These are phyloP conservation scores for Limulus polyphemus DNA, from an alignment of 2,888 invertebrate genomes.

Conservation along the genomic window DNA sequence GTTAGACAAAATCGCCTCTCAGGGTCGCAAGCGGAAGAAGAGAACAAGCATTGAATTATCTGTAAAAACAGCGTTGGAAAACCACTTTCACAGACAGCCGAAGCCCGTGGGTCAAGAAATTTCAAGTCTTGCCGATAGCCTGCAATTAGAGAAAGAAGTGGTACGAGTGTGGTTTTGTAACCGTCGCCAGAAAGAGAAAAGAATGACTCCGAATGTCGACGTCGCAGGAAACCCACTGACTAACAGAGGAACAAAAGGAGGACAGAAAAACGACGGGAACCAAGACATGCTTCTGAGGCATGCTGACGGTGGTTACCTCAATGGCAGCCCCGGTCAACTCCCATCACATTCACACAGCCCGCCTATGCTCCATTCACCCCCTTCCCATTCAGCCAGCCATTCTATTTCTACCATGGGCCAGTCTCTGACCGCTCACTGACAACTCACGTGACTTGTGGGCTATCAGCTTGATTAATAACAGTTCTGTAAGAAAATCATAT, in stretches of 20 bases:
- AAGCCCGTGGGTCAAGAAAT: conserved; percentile 99
- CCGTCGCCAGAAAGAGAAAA: conserved; percentile 90
- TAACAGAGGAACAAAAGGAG: no score
- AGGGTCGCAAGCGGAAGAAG: conserved; percentile 98
- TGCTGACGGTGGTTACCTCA: conserved; percentile 16
- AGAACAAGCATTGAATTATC: conserved; percentile 97
- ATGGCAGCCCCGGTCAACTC: conserved; percentile 36
- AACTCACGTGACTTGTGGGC: no score
- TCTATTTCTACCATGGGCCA: conserved; percentile 48
- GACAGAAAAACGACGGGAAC: conserved; percentile 14
- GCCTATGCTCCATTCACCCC: conserved; percentile 57
- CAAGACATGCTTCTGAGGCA: conserved; percentile 55
- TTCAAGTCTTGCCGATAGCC: conserved; percentile 77
- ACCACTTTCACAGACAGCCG: conserved; percentile 97
- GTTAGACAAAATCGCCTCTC: conserved; percentile 97
- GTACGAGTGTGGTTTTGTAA: conserved; percentile 99
- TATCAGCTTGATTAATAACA: no score
- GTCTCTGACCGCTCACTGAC: conserved; percentile 29
- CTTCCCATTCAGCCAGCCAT: conserved; percentile 47
- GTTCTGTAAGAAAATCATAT: no score
- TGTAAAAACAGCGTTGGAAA: conserved; percentile 92
- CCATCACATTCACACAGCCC: conserved; percentile 64
- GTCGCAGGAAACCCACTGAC: conserved; percentile 6
- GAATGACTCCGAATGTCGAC: conserved; percentile 78
- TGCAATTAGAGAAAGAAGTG: conserved; percentile 98